These are phyloP conservation scores for Melanotus villosus DNA, from an alignment of 2,888 invertebrate species.

Conservation along the genomic window DNA sequence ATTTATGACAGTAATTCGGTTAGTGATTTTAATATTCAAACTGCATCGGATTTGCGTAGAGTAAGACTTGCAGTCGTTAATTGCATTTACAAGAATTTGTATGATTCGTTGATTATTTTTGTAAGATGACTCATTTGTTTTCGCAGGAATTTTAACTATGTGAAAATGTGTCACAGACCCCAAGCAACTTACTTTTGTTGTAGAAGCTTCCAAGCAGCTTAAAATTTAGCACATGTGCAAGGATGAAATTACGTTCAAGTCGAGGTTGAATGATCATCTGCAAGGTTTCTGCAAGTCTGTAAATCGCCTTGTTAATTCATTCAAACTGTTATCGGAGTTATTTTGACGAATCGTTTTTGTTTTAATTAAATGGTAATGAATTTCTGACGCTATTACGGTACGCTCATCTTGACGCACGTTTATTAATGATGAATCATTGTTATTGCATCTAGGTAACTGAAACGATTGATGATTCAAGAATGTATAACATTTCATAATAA, in stretches of 20 bases:
- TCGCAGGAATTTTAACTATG: constrained; percentile 15
- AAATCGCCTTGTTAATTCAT: no score
- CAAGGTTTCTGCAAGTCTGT: no score
- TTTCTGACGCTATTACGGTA: no score
- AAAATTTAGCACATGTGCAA: constrained; percentile 9
- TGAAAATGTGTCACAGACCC: constrained; percentile 20
- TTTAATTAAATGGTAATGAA: no score
- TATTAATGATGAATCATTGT: no score
- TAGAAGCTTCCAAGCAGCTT: not conserved
- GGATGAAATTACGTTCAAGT: not conserved
- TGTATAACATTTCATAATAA: no score
- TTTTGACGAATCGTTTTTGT: no score
- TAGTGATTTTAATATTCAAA: not conserved
- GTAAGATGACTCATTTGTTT: constrained; percentile 11
- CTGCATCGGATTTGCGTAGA: not conserved
- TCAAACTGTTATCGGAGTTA: no score
- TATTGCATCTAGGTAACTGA: no score
- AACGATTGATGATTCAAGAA: no score
- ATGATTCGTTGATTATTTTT: constrained; percentile 15
- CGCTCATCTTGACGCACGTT: no score
- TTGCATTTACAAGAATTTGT: constrained; percentile 13
- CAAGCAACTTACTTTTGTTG: not conserved
- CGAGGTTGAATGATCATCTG: no score
- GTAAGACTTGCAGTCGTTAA: constrained; percentile 1
- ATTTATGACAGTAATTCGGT: not conserved